These are phyloP conservation scores for Rhagonycha lutea DNA, from an alignment of 2,888 invertebrate genomes.

Conservation along the genomic window DNA sequence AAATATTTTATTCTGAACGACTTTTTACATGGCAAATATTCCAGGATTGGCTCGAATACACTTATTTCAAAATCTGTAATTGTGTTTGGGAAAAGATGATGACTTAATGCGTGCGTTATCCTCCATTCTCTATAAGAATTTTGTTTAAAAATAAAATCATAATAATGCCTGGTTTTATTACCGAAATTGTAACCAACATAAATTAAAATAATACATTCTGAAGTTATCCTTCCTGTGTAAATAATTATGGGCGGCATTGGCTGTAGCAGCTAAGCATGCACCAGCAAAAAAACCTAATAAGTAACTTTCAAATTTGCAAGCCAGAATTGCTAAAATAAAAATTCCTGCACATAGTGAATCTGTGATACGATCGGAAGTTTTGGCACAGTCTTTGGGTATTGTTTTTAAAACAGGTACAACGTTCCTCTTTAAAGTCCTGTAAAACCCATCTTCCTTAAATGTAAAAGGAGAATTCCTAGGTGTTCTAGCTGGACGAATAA, in stretches of 20 bases:
- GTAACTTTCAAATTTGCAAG: constrained; percentile 49
- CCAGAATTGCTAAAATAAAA: constrained; percentile 47
- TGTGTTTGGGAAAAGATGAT: constrained; percentile 80
- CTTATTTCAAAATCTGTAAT: constrained; percentile 74
- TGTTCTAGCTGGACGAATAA: constrained; percentile 64
- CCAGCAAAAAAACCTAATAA: constrained; percentile 59
- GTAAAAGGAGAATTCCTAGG: constrained; percentile 74
- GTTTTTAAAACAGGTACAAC: constrained; percentile 60
- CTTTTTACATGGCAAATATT: constrained; percentile 67
- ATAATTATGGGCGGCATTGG: constrained; percentile 74
- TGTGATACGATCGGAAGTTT: constrained; percentile 53
- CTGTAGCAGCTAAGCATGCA: constrained; percentile 61
- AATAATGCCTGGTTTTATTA: background rate
- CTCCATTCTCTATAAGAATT: constrained; percentile 48
- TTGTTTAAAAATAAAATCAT: background rate
- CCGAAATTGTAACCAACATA: constrained; percentile 64
- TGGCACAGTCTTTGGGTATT: constrained; percentile 54
- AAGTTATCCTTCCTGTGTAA: constrained; percentile 77
- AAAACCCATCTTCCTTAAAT: constrained; percentile 76
- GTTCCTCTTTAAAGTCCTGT: constrained; percentile 67
- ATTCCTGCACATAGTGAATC: constrained; percentile 50
- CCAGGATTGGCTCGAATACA: constrained; percentile 67
- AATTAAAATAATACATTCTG: constrained; percentile 78
- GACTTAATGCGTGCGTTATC: constrained; percentile 76
- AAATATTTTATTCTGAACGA: constrained; percentile 58